A percentile compares a stretch with the other conserved stretches of the same genome.
Conservation (phyloP, 2,888 invertebrate genomes). For the Diadromus collaris region DNA sequence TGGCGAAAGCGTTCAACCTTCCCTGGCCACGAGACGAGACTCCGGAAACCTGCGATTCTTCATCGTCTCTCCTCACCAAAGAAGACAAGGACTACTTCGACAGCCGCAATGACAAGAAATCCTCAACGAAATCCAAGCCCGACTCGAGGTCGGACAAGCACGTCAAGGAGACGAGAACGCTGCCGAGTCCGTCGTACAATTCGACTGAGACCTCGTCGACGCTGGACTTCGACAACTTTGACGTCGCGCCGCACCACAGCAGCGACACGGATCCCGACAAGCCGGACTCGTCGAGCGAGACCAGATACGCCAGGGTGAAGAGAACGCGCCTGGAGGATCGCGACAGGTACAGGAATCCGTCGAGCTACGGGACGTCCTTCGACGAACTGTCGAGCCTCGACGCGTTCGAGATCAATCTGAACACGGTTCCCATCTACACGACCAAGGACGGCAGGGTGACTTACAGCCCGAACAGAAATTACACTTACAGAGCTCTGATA, state of each 20-base stretch:
- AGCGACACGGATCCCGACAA: constrained; percentile 51
- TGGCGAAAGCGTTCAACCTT: constrained; percentile 19
- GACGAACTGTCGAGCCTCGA: constrained; percentile 48
- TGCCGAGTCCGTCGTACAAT: constrained; percentile 51
- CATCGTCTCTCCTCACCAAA: background rate
- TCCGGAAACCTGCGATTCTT: constrained; percentile 8
- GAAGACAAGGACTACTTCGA: constrained; percentile 7
- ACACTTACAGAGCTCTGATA: constrained; percentile 74
- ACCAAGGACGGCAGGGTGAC: constrained; percentile 79
- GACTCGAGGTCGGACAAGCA: constrained; percentile 16
- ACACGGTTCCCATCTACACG: constrained; percentile 77
- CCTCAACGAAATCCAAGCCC: background rate
- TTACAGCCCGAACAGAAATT: constrained; percentile 77
- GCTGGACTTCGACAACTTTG: constrained; percentile 69
- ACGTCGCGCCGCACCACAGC: constrained; percentile 66
- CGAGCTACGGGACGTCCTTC: constrained; percentile 27
- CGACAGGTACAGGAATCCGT: constrained; percentile 53
- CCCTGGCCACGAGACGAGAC: background rate
- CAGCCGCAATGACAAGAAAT: background rate
- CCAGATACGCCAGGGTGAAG: constrained; percentile 48
- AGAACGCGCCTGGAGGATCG: constrained; percentile 51
- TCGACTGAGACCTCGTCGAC: constrained; percentile 63
- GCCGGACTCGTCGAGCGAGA: constrained; percentile 29
- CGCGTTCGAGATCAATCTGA: constrained; percentile 66
- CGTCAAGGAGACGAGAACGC: constrained; percentile 29